A percentile compares a stretch with the other conserved stretches of the same genome.
Evolutionary conservation across 2,888 invertebrate species (phyloP).

Genomic region (Ichneumon xanthorius): DNA sequence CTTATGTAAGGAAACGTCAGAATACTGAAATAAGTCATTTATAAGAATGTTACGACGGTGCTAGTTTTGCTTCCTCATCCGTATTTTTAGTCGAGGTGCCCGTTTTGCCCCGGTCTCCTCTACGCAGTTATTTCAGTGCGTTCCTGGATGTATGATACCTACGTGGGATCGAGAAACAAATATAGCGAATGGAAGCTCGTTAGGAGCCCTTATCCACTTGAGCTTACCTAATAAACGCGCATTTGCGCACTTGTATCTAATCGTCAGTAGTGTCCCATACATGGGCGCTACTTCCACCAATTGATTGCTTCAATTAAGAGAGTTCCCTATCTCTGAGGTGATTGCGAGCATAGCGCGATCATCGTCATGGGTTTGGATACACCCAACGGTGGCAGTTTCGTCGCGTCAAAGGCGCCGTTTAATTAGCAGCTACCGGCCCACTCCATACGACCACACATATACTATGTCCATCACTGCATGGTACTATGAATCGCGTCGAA

Average conservation of each 20-base stretch:
- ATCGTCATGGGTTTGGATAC: conserved; percentile 25
- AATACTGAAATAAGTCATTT: no score
- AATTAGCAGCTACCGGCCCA: conserved; percentile 74
- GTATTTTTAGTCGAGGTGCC: no score
- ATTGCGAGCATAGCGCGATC: conserved; percentile 26
- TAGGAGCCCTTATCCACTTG: neutral
- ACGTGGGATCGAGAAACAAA: neutral
- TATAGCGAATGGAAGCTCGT: conserved; percentile 2
- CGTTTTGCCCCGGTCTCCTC: no score
- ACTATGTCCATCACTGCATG: neutral
- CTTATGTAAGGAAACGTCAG: no score
- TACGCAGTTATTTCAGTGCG: neutral
- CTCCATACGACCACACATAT: neutral
- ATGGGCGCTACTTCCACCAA: neutral
- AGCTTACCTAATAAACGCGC: neutral
- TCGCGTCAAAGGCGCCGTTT: conserved; percentile 77
- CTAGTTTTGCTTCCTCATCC: no score
- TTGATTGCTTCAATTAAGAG: conserved; percentile 52
- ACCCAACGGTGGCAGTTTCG: conserved; percentile 56
- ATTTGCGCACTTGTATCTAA: conserved; percentile 10
- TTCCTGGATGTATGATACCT: neutral
- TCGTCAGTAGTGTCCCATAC: neutral
- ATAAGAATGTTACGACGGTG: no score
- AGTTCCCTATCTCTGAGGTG: conserved; percentile 35
- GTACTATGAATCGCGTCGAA: conserved; percentile 1